phyloP scores from a whole-genome alignment of 2,797 vertebrate species.

The Enteromius thamalakanensis region DNA sequence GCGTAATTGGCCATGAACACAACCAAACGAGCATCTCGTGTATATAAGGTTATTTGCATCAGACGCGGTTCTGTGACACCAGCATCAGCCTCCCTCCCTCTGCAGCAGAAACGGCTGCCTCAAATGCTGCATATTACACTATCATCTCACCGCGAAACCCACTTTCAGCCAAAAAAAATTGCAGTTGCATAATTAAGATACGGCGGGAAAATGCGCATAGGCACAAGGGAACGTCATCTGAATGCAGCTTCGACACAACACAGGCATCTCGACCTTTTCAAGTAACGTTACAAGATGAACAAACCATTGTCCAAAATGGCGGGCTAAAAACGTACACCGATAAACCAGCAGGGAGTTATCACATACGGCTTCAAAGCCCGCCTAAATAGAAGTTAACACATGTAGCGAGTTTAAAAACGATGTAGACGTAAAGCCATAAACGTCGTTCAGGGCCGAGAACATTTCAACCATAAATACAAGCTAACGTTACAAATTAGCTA shows the following conservation, averaged over 20 bases:
- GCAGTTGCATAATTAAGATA: constrained; percentile 4
- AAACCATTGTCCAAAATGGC: constrained; percentile 63
- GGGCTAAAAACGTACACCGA: constrained; percentile 50
- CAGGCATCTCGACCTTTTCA: background rate
- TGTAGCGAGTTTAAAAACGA: background rate
- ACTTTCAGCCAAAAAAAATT: rapidly evolving
- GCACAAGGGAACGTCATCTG: too few species aligned
- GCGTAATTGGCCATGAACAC: too few species aligned
- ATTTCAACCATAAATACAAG: background rate
- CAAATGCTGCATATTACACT: background rate
- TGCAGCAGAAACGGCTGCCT: background rate
- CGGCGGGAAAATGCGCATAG: background rate
- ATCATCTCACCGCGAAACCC: background rate
- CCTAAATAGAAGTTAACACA: too few species aligned
- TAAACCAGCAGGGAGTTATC: background rate
- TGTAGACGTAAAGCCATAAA: too few species aligned
- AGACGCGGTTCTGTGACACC: background rate
- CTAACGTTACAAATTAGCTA: too few species aligned
- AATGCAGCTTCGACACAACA: background rate
- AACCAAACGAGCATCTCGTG: background rate
- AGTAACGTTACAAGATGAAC: background rate
- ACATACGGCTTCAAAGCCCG: background rate
- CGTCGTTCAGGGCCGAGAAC: rapidly evolving
- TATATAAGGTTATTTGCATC: too few species aligned
- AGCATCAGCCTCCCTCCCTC: background rate